Evolutionary conservation across 2,888 invertebrate species (phyloP), one percentile per base, ranked within the genome.

Genomic region (Cerastis leucographa): DNA sequence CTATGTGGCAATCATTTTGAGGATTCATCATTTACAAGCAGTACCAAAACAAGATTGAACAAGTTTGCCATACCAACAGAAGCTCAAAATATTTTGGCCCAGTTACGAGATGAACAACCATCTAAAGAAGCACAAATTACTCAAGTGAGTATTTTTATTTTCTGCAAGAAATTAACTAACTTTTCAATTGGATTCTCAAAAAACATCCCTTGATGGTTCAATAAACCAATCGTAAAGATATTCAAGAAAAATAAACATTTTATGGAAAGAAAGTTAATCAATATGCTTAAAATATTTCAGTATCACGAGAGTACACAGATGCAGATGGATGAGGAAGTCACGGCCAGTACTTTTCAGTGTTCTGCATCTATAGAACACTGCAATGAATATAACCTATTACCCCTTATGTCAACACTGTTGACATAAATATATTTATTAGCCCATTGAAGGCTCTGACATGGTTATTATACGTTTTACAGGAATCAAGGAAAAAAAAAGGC

Each of bases 1-100:
- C 49, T 83, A 61, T 83, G 82, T 70, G 67, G 82, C 19, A 77
- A 75, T 17, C 77, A 80, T 72, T 83, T 83, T 75, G 77, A 80
- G 64, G 65, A 74, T 64, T 71, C 77, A 6, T 74, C 75, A 74
- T 83, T 70, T 70, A 83, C 82, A 29, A 75, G 77, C 51, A 74
- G 59, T 77, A 73, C 46, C 49, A 74, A 71, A 49, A 77, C 22
- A 35, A 76, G 71, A 54, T 19, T 76, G n/a, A 76, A 76, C 12
- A 76, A 76, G 19, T 56, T 25, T 29, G 70, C 70, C 44, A 44
- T 70, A 14, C 82, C 82, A 22, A 66, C n/a, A n/a, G 78, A 56
- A 64, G 76, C 76, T 64, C 73, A 78, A 56, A 25, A 25, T 25
- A 56, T 56, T 56, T 25, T 56, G 56, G 56, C 56, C 25, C 56